Evolutionary conservation across 2,888 invertebrate species (phyloP).

Genomic region (Beris chalybata): DNA sequence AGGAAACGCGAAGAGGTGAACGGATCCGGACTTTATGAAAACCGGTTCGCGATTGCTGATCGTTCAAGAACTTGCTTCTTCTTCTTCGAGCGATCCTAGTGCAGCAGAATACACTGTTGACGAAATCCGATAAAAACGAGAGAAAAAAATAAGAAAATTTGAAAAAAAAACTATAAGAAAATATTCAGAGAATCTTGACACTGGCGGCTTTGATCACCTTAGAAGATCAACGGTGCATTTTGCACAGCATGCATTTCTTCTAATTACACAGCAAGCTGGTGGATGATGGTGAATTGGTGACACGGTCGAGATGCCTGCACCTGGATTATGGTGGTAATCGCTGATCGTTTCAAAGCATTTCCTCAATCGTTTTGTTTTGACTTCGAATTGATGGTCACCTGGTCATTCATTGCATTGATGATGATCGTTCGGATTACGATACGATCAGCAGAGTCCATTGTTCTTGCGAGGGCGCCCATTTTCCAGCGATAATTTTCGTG

Average conservation of each 20-base stretch:
- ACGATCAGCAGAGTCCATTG: conserved; percentile 13
- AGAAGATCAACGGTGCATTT: conserved; percentile 29
- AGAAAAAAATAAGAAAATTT: neutral
- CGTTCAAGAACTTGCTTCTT: conserved; percentile 8
- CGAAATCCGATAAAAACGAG: conserved; percentile 6
- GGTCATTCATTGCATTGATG: conserved; percentile 19
- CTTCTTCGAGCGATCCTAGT: neutral
- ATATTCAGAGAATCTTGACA: conserved; percentile 14
- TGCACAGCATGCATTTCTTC: conserved; percentile 26
- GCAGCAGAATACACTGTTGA: neutral
- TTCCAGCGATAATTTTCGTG: conserved; percentile 29
- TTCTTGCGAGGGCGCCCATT: conserved; percentile 15
- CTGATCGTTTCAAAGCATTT: neutral
- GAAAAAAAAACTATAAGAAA: conserved; percentile 7
- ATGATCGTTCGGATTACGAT: conserved; percentile 11
- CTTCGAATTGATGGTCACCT: neutral
- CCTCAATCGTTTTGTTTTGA: neutral
- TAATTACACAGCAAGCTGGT: conserved; percentile 23
- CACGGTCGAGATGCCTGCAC: conserved; percentile 24
- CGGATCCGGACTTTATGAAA: conserved; percentile 8
- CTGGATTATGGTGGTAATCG: conserved; percentile 9
- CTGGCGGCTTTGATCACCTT: conserved; percentile 27
- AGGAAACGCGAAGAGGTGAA: conserved; percentile 22
- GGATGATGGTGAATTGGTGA: conserved; percentile 12
- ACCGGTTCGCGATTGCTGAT: conserved; percentile 23